These are phyloP conservation scores for Oryzias curvinotus DNA, from an alignment of 2,113 vertebrate species.

Conservation along the genomic window DNA sequence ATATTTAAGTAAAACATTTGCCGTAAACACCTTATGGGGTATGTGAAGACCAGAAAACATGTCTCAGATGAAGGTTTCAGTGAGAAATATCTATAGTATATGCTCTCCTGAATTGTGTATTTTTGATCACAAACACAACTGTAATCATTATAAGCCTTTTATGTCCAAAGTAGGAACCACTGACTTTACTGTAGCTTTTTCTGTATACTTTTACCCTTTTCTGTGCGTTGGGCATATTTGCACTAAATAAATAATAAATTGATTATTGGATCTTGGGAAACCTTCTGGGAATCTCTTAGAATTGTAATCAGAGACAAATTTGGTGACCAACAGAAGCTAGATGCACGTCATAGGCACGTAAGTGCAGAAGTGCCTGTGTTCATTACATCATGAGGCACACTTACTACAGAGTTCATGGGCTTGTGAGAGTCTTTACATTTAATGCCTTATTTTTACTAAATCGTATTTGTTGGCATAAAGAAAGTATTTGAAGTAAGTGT, in stretches of 20 bases:
- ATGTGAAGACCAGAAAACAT: conserved; percentile 7
- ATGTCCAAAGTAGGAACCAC: conserved; percentile 4
- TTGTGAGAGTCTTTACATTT: neutral
- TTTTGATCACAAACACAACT: neutral
- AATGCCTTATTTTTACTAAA: conserved; percentile 3
- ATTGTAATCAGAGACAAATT: conserved; percentile 15
- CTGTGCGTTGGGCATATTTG: conserved; percentile 34
- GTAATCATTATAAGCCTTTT: conserved; percentile 21
- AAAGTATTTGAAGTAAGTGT: neutral
- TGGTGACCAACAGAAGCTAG: conserved; percentile 25
- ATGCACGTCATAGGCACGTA: neutral
- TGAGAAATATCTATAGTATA: conserved; percentile 8
- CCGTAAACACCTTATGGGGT: neutral
- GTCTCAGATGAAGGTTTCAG: conserved; percentile 9
- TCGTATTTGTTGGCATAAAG: neutral
- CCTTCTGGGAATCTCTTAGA: conserved; percentile 35
- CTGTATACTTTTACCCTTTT: conserved; percentile 5
- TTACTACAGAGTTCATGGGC: neutral
- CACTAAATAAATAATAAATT: conserved; percentile 55
- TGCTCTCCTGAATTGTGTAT: neutral
- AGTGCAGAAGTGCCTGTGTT: conserved; percentile 1
- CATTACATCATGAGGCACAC: conserved; percentile 10
- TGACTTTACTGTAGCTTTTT: conserved; percentile 1
- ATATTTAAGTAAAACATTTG: neutral
- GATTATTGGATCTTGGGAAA: conserved; percentile 69